Conservation (phyloP, 2,113 vertebrate species). For the Siniperca knerii region DNA sequence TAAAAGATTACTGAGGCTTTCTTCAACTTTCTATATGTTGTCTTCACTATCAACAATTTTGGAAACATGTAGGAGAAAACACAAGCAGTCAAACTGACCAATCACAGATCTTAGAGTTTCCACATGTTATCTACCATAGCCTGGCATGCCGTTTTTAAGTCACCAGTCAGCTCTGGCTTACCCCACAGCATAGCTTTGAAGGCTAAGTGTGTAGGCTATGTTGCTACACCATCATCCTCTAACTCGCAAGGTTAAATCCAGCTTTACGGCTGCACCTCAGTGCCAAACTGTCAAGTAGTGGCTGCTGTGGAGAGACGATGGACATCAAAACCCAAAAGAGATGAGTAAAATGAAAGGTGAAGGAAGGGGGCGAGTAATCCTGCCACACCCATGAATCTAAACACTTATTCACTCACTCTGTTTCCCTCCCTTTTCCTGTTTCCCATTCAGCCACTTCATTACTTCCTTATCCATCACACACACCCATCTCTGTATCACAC, state of each 20-base stretch:
- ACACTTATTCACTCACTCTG: constrained; percentile 12
- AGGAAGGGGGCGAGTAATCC: neutral
- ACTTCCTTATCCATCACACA: constrained; percentile 50
- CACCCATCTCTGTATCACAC: constrained; percentile 49
- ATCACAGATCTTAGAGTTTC: neutral
- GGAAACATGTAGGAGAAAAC: neutral
- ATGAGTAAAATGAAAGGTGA: constrained; percentile 6
- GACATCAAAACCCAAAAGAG: neutral
- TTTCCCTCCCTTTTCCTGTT: neutral
- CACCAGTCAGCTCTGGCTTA: neutral
- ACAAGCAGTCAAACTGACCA: neutral
- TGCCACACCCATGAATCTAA: constrained; percentile 14
- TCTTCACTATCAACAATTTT: neutral
- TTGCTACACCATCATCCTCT: neutral
- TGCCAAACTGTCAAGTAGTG: neutral
- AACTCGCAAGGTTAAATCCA: neutral
- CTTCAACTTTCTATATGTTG: neutral
- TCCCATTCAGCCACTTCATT: constrained; percentile 52
- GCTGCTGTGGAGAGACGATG: neutral
- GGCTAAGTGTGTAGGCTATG: neutral
- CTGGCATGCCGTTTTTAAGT: neutral
- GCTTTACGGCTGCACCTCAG: neutral
- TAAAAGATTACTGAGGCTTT: neutral
- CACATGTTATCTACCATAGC: neutral
- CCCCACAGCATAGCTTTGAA: neutral